Conservation (phyloP, 2,113 vertebrate species). For the Cygnus buccinator region DNA sequence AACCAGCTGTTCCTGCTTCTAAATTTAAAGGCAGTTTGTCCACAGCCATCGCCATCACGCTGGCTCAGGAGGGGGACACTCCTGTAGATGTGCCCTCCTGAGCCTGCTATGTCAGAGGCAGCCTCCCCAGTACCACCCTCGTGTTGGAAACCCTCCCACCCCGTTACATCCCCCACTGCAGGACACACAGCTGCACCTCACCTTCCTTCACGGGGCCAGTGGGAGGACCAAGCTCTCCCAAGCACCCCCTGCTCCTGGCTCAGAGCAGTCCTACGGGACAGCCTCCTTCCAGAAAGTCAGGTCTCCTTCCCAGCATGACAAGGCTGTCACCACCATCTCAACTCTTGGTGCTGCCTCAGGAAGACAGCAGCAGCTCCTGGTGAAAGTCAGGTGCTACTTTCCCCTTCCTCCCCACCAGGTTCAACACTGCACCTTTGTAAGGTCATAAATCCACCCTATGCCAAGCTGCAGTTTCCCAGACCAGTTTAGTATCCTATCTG, state of each 20-base stretch:
- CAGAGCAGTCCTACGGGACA: background rate
- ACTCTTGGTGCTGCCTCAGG: background rate
- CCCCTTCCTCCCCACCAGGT: background rate
- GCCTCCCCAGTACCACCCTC: accelerated
- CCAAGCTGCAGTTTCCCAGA: background rate
- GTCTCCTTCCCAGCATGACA: background rate
- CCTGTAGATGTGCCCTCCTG: background rate
- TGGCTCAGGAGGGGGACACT: background rate
- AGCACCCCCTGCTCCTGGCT: background rate
- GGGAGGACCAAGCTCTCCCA: background rate
- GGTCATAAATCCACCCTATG: background rate
- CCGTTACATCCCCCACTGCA: background rate
- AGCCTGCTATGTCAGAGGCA: background rate
- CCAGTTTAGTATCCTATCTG: background rate
- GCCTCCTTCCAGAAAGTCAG: background rate
- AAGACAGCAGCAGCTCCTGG: background rate
- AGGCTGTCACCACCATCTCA: accelerated
- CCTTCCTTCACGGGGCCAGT: background rate
- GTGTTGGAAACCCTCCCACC: background rate
- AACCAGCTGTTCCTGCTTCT: background rate
- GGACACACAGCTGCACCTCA: background rate
- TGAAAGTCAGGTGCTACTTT: background rate
- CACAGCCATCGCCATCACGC: background rate
- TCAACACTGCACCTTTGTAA: accelerated
- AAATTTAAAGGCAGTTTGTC: background rate